Conservation (phyloP, 2,113 vertebrate genomes). For the Silurus meridionalis region DNA sequence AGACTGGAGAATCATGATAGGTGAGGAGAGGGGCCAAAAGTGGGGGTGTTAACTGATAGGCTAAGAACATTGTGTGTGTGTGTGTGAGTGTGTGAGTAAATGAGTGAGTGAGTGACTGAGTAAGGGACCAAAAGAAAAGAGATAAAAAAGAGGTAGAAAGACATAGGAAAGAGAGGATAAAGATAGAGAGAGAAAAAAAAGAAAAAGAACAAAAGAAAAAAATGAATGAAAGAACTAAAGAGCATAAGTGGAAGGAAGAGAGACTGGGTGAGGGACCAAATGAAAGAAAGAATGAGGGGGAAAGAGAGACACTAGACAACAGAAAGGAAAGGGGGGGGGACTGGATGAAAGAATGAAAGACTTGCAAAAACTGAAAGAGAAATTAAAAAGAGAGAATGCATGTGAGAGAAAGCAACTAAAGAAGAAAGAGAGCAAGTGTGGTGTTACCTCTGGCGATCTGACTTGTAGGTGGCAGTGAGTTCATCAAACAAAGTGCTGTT, state of each 20-base stretch:
- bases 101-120: neutral
- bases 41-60: no score
- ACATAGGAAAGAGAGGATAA: neutral
- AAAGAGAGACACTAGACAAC: neutral
- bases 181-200: neutral
- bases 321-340: neutral
- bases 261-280: neutral
- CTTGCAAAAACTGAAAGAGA: neutral
- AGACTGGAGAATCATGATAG: no score
- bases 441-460: constrained; percentile 97
- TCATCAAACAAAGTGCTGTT: constrained; percentile 99
- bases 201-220: neutral
- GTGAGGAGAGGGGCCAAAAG: no score
- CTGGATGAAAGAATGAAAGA: neutral
- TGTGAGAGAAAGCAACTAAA: neutral
- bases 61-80: no score
- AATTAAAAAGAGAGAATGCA: neutral
- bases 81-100: no score
- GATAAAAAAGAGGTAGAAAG: neutral
- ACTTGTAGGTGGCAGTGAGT: constrained; percentile 99
- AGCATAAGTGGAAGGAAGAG: neutral
- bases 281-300: neutral
- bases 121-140: neutral
- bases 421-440: neutral
- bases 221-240: neutral